Evolutionary conservation across 2,888 invertebrate species (phyloP).

Genomic region (Xanthia icteritia): DNA sequence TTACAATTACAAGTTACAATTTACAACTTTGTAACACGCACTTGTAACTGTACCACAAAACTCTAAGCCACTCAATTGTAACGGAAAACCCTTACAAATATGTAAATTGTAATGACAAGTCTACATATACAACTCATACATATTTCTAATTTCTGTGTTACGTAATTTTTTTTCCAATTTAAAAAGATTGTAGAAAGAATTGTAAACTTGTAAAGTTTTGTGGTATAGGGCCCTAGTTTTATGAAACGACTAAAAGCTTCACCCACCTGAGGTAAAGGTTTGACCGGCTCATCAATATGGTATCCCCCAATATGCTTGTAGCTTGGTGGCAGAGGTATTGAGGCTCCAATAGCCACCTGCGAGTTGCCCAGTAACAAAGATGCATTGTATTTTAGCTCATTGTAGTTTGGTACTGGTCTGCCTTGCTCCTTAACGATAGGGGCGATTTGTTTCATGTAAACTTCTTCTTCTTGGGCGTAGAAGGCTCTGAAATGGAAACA

Average conservation of each 20-base stretch:
- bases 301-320: slow-evolving; percentile 69
- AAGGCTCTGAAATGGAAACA: slow-evolving; percentile 24
- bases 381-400: slow-evolving; percentile 58
- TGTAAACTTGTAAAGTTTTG: too few relatives aligned
- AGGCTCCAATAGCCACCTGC: slow-evolving; percentile 52
- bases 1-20: too few relatives aligned
- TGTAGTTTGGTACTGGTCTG: slow-evolving; percentile 57
- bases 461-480: slow-evolving; percentile 50
- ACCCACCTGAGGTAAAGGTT: slow-evolving; percentile 70
- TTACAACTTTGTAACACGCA: too few relatives aligned
- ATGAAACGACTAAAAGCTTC: not conserved
- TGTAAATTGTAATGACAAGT: too few relatives aligned
- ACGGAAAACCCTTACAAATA: too few relatives aligned
- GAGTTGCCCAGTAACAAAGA: slow-evolving; percentile 64
- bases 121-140: too few relatives aligned
- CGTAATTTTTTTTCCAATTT: too few relatives aligned
- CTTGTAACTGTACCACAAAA: too few relatives aligned
- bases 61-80: too few relatives aligned
- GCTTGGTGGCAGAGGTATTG: slow-evolving; percentile 62
- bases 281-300: slow-evolving; percentile 66
- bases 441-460: slow-evolving; percentile 47
- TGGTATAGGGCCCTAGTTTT: not conserved
- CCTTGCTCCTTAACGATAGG: slow-evolving; percentile 64
- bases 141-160: too few relatives aligned
- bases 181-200: too few relatives aligned